Base-by-base conservation (phyloP, 2,888 invertebrate genomes). In the Ceraclea dissimilis region DNA sequence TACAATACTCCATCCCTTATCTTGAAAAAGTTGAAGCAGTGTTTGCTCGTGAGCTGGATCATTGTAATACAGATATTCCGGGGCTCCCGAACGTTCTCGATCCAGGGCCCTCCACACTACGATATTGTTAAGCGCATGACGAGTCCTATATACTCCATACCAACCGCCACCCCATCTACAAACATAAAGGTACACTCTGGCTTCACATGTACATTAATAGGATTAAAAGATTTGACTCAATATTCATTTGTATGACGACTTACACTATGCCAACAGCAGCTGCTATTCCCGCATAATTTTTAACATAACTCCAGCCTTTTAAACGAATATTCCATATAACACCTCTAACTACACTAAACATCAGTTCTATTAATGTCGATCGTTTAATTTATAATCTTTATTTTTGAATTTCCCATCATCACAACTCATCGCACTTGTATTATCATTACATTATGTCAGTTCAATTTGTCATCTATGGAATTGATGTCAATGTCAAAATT, bases 31-130 rank as follows among this genome's bases (percentile, higher is more conserved):
- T 22, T 62, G 57, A 33, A 51, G 44, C 2, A 60, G 53, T 20
- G 58, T 74, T 43, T 59, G 59, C 19, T 60, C 59, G 55, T 73
- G 77, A 0, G 70, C 67, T 0, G 76, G 76, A 56, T 78, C 78
- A 46, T 75, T 74, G 10, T 77, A 73, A 58, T 77, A 78, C 61
- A 78, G 73, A 63, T 75, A 78, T 62, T 77, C 75, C 0, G 76
- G 66, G 1, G 64, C 67, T 51, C 69, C 68, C 59, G 74, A 75
- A 60, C 74, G 75, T 62, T 77, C 76, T 16, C 69, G 67, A 46
- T 75, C 71, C 1, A 77, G 64, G 2, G 75, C 75, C 62, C 66
- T 68, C 0, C 72, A 64, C 48, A 74, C 76, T 1, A 77, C 71
- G 33, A 77, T 67, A 52, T 65, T 70, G 52, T 54, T 52, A 17